Evolutionary conservation across 1,140 invertebrate species (phyloP).

Genomic region (Odontomachus brunneus): DNA sequence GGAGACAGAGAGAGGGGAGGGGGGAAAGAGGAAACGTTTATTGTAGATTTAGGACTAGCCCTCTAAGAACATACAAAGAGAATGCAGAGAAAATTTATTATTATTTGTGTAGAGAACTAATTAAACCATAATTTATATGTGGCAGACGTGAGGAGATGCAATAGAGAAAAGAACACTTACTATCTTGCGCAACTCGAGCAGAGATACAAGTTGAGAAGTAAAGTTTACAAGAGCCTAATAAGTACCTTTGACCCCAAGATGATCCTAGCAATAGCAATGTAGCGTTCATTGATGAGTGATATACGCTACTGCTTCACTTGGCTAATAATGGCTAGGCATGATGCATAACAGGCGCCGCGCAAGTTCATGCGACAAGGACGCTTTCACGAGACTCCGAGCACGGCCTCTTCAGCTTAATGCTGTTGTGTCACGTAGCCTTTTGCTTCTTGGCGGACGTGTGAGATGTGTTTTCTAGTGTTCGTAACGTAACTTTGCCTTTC

Average conservation of each 20-base stretch:
- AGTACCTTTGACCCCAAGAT: neutral
- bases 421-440: conserved; percentile 49
- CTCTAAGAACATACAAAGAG: too few relatives aligned
- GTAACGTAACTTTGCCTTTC: neutral
- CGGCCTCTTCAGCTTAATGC: conserved; percentile 38
- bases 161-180: too few relatives aligned
- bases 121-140: too few relatives aligned
- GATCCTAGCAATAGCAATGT: neutral
- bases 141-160: too few relatives aligned
- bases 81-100: too few relatives aligned
- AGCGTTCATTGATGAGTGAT: neutral
- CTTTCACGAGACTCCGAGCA: conserved; percentile 76
- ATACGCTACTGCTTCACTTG: conserved; percentile 13
- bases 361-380: conserved; percentile 82
- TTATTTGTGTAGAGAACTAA: too few relatives aligned
- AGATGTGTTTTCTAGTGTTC: conserved; percentile 2
- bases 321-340: conserved; percentile 45
- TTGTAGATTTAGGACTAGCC: too few relatives aligned
- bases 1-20: neutral
- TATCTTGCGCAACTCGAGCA: too few relatives aligned
- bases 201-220: neutral
- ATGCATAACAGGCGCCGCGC: conserved; percentile 64
- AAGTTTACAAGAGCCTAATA: neutral
- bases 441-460: conserved; percentile 3
- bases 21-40: neutral